phyloP scores from a whole-genome alignment of 2,888 invertebrate genomes.

The Sphecodes monilicornis region DNA sequence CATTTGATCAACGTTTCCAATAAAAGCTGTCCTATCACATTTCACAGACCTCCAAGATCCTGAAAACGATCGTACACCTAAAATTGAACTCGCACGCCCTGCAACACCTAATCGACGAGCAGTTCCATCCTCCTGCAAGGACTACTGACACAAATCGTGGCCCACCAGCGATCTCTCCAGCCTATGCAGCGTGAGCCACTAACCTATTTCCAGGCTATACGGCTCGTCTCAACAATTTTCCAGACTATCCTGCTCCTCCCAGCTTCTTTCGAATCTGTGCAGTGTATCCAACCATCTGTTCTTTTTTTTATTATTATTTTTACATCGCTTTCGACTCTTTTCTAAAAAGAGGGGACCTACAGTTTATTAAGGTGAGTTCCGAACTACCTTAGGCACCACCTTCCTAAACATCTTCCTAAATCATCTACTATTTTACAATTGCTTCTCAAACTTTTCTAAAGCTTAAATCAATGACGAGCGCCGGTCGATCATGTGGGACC shows the following conservation, averaged over 20 bases:
- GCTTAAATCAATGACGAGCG: too few species aligned
- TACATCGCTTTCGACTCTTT: too few species aligned
- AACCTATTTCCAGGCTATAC: neutral
- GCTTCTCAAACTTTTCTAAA: too few species aligned
- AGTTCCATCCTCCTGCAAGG: neutral
- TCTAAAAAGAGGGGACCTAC: too few species aligned
- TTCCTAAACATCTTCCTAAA: too few species aligned
- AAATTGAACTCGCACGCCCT: neutral
- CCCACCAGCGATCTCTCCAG: neutral
- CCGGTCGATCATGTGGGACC: too few species aligned
- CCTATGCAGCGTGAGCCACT: conserved; percentile 6
- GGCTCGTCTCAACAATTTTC: neutral
- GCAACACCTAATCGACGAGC: neutral
- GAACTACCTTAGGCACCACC: too few species aligned
- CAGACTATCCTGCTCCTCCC: neutral
- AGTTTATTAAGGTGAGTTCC: too few species aligned
- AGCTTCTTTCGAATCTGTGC: neutral
- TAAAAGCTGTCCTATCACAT: neutral
- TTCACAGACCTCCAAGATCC: neutral
- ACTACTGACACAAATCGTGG: neutral
- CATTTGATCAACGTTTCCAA: neutral
- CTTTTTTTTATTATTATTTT: too few species aligned
- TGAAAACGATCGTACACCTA: neutral
- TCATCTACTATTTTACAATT: neutral
- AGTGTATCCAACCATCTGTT: neutral